Base-by-base conservation (phyloP, 1,140 invertebrate genomes). In the Dendrolimus punctatus region DNA sequence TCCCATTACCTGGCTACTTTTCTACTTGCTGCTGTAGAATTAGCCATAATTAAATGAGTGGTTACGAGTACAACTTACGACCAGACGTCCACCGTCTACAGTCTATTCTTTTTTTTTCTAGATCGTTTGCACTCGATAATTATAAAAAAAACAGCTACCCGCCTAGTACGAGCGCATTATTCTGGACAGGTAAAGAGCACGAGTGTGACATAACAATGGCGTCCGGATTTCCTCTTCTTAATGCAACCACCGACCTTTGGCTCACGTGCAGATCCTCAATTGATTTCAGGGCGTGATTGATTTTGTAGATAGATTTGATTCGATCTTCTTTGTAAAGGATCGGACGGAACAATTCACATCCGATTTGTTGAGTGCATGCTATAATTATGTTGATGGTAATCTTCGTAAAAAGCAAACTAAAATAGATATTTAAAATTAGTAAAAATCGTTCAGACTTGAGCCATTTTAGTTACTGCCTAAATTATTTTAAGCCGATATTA, bases 151-250 rank as follows among this genome's bases (percentile, higher is more conserved):
- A 83, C 73, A 23, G 23, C 23, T 23, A 23, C 23, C 23, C 23
- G 23, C 23, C 23, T 23, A 23, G 23, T 23, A 23, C 23, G 23
- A 23, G 23, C 23, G 23, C 23, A 23, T 23, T 23, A 23, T 23
- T 23, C 63, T 66, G 80, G 83, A 81, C 83, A 86, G 83, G 83
- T 85, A 85, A 74, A 74, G 70, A 81, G 68, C 72, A 62, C 71
- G 67, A 81, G 75, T 74, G 73, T 76, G 64, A 74, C 58, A 73
- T 73, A 73, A 82, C 74, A 86, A 84, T 80, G 60, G 55, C 51
- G 59, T 64, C 83, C 83, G 83, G 83, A 86, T 86, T 83, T 86
- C 83, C 83, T 86, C 78, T 77, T 66, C 76, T 68, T 84, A 84
- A 84, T 82, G 75, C 74, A 71, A 80, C 73, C 55, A 71, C 65